A percentile compares a stretch with the other conserved stretches of the same genome.
These are phyloP conservation scores for Pherbina coryleti DNA, from an alignment of 2,888 invertebrate genomes.

Conservation along the genomic window DNA sequence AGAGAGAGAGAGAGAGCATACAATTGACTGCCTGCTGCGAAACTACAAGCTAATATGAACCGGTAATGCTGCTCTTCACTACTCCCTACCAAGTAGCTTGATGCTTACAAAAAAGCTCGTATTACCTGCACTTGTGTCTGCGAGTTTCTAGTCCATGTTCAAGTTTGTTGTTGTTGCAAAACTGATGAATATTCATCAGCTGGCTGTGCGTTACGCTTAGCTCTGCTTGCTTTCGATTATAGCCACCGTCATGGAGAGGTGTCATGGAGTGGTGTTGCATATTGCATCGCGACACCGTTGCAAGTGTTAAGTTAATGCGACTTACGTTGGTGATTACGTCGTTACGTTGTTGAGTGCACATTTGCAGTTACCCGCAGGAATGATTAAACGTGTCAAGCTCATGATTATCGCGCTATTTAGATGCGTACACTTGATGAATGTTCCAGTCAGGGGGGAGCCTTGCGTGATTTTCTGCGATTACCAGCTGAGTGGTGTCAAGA, in stretches of 20 bases:
- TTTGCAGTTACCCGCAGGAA: neutral
- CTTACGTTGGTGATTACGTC: neutral
- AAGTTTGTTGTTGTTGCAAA: neutral
- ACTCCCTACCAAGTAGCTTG: too few relatives aligned
- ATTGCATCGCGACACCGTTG: neutral
- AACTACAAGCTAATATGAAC: too few relatives aligned
- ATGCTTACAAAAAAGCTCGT: too few relatives aligned
- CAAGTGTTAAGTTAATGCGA: constrained; percentile 3
- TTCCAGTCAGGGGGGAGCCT: too few relatives aligned
- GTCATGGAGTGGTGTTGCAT: neutral
- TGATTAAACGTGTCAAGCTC: too few relatives aligned
- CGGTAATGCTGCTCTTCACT: too few relatives aligned
- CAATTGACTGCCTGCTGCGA: too few relatives aligned
- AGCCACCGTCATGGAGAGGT: neutral
- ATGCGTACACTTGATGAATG: neutral
- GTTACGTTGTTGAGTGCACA: neutral
- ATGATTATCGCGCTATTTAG: neutral
- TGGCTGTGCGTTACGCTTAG: neutral
- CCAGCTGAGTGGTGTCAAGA: too few relatives aligned
- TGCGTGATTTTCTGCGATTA: too few relatives aligned
- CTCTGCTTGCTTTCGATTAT: neutral
- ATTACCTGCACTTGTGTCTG: too few relatives aligned
- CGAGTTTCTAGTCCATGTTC: too few relatives aligned
- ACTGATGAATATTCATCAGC: constrained; percentile 14
- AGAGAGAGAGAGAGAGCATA: neutral